Conservation (phyloP, 2,113 vertebrate species). For the Takifugu bimaculatus region DNA sequence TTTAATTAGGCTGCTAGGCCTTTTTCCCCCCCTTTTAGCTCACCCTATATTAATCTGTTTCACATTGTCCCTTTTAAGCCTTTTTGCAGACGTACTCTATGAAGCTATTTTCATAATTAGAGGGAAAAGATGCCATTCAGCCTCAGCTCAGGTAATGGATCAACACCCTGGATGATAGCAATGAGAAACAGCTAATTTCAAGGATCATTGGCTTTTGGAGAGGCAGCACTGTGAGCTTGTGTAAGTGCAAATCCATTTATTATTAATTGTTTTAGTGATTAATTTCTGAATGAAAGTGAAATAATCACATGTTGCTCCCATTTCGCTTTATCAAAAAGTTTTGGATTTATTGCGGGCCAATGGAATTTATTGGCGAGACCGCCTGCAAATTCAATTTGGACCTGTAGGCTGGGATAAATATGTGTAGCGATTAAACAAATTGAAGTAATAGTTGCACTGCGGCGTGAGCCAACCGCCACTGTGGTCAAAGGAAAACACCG, state of each 20-base stretch:
- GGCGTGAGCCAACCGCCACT: conserved; percentile 20
- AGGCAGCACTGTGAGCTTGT: conserved; percentile 25
- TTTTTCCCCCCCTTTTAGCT: not conserved
- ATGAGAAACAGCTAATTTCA: conserved; percentile 59
- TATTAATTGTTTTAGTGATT: conserved; percentile 34
- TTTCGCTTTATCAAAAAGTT: conserved; percentile 3
- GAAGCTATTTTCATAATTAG: conserved; percentile 51
- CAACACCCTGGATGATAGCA: conserved; percentile 41
- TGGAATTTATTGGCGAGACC: not conserved
- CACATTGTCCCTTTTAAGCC: not conserved
- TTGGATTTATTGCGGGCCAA: not conserved
- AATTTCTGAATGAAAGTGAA: conserved; percentile 14
- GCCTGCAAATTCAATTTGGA: not conserved
- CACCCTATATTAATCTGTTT: not conserved
- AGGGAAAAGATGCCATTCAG: conserved; percentile 46
- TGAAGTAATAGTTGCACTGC: conserved; percentile 36
- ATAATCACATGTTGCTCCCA: conserved; percentile 9
- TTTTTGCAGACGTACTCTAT: conserved; percentile 32
- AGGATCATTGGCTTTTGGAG: conserved; percentile 58
- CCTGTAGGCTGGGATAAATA: not conserved
- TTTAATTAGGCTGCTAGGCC: not conserved
- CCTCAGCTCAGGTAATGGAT: conserved; percentile 52
- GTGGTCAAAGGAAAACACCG: conserved; percentile 31
- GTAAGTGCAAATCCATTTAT: conserved; percentile 41
- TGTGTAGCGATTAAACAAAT: not conserved